phyloP scores from a whole-genome alignment of 2,797 vertebrate species.

The Danio choprae region DNA sequence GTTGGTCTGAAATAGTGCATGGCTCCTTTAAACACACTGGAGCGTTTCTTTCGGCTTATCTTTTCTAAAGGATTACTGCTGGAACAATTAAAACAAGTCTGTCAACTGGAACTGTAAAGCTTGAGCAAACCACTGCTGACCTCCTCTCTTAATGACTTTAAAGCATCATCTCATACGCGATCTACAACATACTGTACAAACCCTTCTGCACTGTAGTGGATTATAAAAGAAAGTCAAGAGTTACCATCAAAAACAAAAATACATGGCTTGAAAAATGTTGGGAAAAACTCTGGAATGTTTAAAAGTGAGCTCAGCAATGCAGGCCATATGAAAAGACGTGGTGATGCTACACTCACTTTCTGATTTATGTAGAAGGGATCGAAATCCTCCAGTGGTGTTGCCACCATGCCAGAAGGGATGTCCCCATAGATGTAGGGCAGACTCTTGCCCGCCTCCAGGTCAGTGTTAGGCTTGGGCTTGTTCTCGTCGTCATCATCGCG shows the following conservation, averaged over 20 bases:
- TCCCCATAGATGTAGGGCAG: conserved; percentile 99
- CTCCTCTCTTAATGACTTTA: conserved; percentile 69
- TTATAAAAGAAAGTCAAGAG: neutral
- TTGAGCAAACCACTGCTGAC: conserved; percentile 66
- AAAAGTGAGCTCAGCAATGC: neutral
- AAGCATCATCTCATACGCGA: conserved; percentile 53
- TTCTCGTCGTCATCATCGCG: conserved; percentile 97
- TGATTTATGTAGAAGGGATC: conserved; percentile 95
- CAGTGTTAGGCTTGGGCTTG: conserved; percentile 94
- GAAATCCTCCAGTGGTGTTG: conserved; percentile 96
- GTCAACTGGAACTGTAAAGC: conserved; percentile 74
- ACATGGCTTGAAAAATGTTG: neutral
- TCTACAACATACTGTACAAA: neutral
- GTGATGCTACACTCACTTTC: conserved; percentile 87
- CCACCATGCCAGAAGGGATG: conserved; percentile 88
- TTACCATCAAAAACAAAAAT: neutral
- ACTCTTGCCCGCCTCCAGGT: conserved; percentile 95
- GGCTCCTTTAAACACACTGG: conserved; percentile 58
- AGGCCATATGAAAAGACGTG: neutral
- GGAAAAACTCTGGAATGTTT: neutral
- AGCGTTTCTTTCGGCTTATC: conserved; percentile 51
- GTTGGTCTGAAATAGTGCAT: conserved; percentile 27
- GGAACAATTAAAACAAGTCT: conserved; percentile 74
- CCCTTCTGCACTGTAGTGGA: neutral
- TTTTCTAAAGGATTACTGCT: conserved; percentile 66